These are phyloP conservation scores for Jordanella pulchra DNA, from an alignment of 2,797 vertebrate genomes.

Conservation along the genomic window DNA sequence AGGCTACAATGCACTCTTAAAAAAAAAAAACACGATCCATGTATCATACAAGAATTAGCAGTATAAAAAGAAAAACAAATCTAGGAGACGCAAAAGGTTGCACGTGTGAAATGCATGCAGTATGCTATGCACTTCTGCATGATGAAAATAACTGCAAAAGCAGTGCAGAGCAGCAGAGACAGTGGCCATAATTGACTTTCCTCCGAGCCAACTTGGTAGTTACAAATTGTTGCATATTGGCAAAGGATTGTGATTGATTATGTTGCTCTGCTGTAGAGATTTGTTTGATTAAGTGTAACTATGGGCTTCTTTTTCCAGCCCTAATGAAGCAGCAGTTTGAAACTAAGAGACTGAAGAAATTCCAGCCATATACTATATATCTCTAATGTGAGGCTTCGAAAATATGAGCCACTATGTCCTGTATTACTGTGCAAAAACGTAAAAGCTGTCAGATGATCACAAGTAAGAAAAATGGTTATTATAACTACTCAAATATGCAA, in stretches of 20 bases:
- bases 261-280: constrained; percentile 88
- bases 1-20: constrained; percentile 54
- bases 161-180: constrained; percentile 62
- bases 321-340: constrained; percentile 97
- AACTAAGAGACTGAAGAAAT: constrained; percentile 81
- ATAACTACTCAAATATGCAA: constrained; percentile 25
- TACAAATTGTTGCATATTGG: constrained; percentile 84
- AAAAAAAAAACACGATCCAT: constrained; percentile 38
- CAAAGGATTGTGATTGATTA: constrained; percentile 86
- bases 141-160: constrained; percentile 71
- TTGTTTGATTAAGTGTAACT: constrained; percentile 98
- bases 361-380: constrained; percentile 59
- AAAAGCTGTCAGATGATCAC: constrained; percentile 12
- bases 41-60: constrained; percentile 53
- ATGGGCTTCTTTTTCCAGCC: constrained; percentile 91
- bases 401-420: constrained; percentile 9
- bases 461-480: constrained; percentile 25
- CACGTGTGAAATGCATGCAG: constrained; percentile 44
- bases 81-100: constrained; percentile 35
- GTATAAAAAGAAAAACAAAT: constrained; percentile 35
- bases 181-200: constrained; percentile 71
- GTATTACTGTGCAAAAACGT: constrained; percentile 6
- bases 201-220: constrained; percentile 76
- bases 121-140: constrained; percentile 54
- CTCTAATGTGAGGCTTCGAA: constrained; percentile 25